Base-by-base conservation (phyloP, 2,113 vertebrate species). In the Elaphurus davidianus region DNA sequence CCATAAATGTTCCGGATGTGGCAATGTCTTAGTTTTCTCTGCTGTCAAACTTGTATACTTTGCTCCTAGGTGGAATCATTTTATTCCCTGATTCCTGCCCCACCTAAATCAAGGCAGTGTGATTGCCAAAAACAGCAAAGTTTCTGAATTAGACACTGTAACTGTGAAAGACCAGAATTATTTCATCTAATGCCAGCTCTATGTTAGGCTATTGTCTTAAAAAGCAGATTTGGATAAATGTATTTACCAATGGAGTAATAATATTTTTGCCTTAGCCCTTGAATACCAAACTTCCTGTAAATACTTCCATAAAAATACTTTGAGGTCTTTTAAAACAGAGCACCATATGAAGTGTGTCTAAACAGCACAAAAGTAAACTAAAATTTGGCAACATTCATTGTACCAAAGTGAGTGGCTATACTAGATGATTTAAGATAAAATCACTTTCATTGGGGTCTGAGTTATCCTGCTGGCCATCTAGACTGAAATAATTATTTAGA, bases 261-360 rank as follows among this genome's bases (percentile, higher is more conserved):
- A 88, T 33, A 94, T 83, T 96, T 97, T 94, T 97, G 84, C 87
- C 88, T 89, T 67, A 78, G 92, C 76, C 88, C 23, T 95, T 74
- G 52, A 97, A 92, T 96, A 94, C 81, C 88, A 89, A 97, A 96
- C 88, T 95, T 96, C 98, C 94, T 95, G 57, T 93, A 87, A 97
- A 93, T 84, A 74, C 87, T 67, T 98, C 82, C 89, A 97, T 96
- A 94, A 97, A 98, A 98, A 94, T 93, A 83, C 82, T 98, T 84
- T 33, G 79, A 95, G 71, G 86, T 93, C 86, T 95, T 96, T 94
- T 94, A 94, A 96, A 97, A 97, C 94, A 97, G 86, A 95, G 86
- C 86, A 89, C 96, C 97, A 96, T 97, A 96, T 60, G 92, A 97
- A 96, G 82, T 97, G 91, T 98, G 88, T 97, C 97, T 97, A 93